Conservation (phyloP, 1,140 invertebrate species). For the Gonatopus flavifemur region DNA sequence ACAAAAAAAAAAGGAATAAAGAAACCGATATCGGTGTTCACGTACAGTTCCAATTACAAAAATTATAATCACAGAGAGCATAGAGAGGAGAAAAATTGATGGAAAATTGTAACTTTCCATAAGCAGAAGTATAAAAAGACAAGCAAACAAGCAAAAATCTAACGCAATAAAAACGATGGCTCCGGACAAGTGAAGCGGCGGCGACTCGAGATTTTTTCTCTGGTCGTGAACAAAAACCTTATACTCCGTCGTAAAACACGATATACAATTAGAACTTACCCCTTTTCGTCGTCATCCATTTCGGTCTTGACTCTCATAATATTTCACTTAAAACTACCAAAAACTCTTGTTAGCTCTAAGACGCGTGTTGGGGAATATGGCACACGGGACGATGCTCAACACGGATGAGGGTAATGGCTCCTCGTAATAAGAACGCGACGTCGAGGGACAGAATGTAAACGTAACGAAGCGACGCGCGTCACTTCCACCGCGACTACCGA, state of each 20-base stretch:
- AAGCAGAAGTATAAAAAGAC: no score
- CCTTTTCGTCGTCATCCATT: constrained; percentile 63
- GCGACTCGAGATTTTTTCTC: constrained; percentile 9
- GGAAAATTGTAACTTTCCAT: no score
- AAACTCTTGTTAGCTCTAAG: constrained; percentile 47
- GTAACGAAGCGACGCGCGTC: constrained; percentile 52
- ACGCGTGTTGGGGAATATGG: constrained; percentile 55
- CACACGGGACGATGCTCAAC: constrained; percentile 55
- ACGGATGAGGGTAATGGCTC: constrained; percentile 56
- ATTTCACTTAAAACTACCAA: constrained; percentile 57
- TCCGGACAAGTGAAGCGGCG: constrained; percentile 4
- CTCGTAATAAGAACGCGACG: constrained; percentile 46
- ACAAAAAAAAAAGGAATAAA: no score
- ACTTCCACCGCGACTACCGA: constrained; percentile 40
- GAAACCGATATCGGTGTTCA: no score
- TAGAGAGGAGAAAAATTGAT: no score
- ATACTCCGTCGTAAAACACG: neutral
- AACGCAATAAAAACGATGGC: constrained; percentile 27
- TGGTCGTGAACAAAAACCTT: constrained; percentile 4
- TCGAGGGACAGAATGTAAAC: constrained; percentile 51
- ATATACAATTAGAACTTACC: constrained; percentile 41
- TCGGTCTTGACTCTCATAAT: constrained; percentile 63
- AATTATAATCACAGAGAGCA: no score
- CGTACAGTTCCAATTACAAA: no score
- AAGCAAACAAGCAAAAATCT: constrained; percentile 28